Base-by-base conservation (phyloP, 2,797 vertebrate genomes). In the Galagoides demidoff region DNA sequence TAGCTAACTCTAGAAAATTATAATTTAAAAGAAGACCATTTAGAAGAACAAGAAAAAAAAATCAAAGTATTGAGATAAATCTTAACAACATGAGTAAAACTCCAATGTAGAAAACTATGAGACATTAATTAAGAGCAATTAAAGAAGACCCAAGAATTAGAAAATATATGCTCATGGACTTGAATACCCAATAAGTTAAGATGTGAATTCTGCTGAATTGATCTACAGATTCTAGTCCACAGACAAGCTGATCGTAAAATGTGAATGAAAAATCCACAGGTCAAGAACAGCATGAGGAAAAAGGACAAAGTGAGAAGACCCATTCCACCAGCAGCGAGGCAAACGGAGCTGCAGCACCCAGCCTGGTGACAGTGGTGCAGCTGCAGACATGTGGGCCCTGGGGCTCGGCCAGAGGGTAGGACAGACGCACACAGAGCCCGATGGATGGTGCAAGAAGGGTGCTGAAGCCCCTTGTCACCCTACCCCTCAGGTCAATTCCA, bases 291-390 rank as follows among this genome's bases (percentile, higher is more conserved):
- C 68, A 78, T 14, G 31, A 55, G 22, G 59, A 52, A 57, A 68
- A 57, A 57, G 27, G 16, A 70, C 4, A 12, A 52, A 59, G 43
- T 2, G 29, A 73, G 52, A 85, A 34, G 73, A n/a, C 14, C 49
- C 4, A 16, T 82, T 49, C 70, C 14, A 27, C 78, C 11, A 29
- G 55, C 4, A 14, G 43, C 34, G 0, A 0, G 55, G 63, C 43
- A 34, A 2, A 2, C 0, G 27, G 16, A 79, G 78, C 25, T 31
- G 27, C 2, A 31, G 61, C 11, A 34, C 23, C 4, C 3, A 22
- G 43, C 23, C 55, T 0, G 0, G 29, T 16, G 34, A 17, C 2
- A 0, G 45, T 13, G 63, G 23, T 12, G 5, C 20, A 16, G 66
- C 52, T 25, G 57, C 3, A 59, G 34, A 57, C 1, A 20, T 22